A percentile compares a stretch with the other conserved stretches of the same genome.
Evolutionary conservation across 2,113 vertebrate species (phyloP).

Genomic region (Elephantulus edwardii): DNA sequence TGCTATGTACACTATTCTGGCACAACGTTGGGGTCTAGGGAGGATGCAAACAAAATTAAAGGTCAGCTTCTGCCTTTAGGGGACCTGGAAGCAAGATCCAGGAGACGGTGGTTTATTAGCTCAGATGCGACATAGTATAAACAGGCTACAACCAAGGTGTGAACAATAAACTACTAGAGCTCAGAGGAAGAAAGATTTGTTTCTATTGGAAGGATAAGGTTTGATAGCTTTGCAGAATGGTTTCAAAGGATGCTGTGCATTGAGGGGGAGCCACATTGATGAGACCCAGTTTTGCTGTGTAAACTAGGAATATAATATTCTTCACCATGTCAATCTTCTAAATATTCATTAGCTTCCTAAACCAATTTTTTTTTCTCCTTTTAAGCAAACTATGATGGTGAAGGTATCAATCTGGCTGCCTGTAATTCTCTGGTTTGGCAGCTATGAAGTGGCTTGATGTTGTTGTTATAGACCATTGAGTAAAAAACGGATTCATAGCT

Average conservation of each 20-base stretch:
- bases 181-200: not conserved
- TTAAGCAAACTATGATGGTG: not conserved
- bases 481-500: too few relatives aligned
- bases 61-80: not conserved
- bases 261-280: not conserved
- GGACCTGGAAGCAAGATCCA: not conserved
- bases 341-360: not conserved
- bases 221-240: not conserved
- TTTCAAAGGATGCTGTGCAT: not conserved
- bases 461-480: too few relatives aligned
- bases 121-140: not conserved
- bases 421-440: too few relatives aligned
- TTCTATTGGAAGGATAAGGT: not conserved
- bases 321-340: not conserved
- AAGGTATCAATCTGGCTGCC: too few relatives aligned
- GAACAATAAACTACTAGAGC: not conserved
- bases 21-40: too few relatives aligned
- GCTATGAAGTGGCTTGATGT: too few relatives aligned
- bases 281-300: not conserved
- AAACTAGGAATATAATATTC: not conserved
- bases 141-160: not conserved
- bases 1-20: not conserved
- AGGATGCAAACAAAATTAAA: not conserved
- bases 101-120: not conserved
- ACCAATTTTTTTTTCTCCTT: slow-evolving; percentile 17